phyloP scores from a whole-genome alignment of 2,113 vertebrate genomes.

The Ptychochromis oligacanthus region DNA sequence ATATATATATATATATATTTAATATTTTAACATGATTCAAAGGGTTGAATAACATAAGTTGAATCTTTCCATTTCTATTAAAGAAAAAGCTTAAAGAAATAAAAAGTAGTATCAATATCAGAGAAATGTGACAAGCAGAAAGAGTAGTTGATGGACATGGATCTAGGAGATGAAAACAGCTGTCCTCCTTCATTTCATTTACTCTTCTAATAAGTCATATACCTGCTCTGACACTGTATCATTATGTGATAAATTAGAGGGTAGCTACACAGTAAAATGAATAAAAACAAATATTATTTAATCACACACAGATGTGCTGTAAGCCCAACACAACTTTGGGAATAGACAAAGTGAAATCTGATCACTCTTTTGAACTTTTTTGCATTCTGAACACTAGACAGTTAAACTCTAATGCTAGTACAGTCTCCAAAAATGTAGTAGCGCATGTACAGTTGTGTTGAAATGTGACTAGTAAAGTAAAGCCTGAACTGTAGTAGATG shows the following conservation, averaged over 20 bases:
- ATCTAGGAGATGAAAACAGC: slow-evolving; percentile 44
- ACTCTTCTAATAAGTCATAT: slow-evolving; percentile 44
- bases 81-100: not conserved
- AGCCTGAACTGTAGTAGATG: not conserved
- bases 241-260: slow-evolving; percentile 19
- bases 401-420: not conserved
- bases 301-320: not conserved
- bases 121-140: not conserved
- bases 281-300: slow-evolving; percentile 14
- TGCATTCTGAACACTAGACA: not conserved
- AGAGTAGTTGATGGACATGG: slow-evolving; percentile 33
- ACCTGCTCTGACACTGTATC: slow-evolving; percentile 34
- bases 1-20: too few species aligned
- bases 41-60: not conserved
- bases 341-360: not conserved
- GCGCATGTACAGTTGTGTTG: not conserved
- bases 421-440: not conserved
- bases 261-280: not conserved
- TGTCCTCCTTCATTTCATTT: slow-evolving; percentile 37
- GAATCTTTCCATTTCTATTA: not conserved
- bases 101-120: not conserved
- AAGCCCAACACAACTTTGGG: not conserved
- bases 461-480: not conserved
- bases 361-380: not conserved
- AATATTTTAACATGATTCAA: not conserved